Conservation (phyloP, 2,888 invertebrate genomes). For the Corythucha ciliata region DNA sequence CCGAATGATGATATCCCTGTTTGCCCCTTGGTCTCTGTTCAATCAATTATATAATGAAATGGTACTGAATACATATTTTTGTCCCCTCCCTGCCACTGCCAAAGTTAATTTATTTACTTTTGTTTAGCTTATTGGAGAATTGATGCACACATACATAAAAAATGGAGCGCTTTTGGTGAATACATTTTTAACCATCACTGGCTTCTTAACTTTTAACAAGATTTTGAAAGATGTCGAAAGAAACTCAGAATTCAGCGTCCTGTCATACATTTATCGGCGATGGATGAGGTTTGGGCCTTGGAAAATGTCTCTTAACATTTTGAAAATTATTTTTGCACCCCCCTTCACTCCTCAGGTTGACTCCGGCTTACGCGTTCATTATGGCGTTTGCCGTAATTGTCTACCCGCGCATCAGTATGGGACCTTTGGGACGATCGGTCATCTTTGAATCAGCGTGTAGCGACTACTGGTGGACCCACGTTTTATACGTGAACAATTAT, state of each 20-base stretch:
- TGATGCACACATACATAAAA: slow-evolving; percentile 2
- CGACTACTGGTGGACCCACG: slow-evolving; percentile 37
- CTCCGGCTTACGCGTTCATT: slow-evolving; percentile 34
- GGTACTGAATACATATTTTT: background rate
- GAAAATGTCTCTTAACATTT: background rate
- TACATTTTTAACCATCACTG: slow-evolving; percentile 37
- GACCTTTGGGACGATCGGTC: slow-evolving; percentile 24
- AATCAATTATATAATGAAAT: slow-evolving; percentile 18
- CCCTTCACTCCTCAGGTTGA: too few relatives aligned
- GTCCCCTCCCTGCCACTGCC: background rate
- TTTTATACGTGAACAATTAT: slow-evolving; percentile 38
- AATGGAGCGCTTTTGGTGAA: slow-evolving; percentile 38
- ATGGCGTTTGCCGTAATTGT: slow-evolving; percentile 34
- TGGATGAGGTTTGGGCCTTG: slow-evolving; percentile 34
- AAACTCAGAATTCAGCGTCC: slow-evolving; percentile 32
- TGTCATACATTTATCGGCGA: slow-evolving; percentile 33
- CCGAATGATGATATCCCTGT: slow-evolving; percentile 14
- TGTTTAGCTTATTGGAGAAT: slow-evolving; percentile 17
- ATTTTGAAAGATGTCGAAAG: slow-evolving; percentile 34
- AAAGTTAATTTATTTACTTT: background rate
- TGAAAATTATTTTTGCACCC: too few relatives aligned
- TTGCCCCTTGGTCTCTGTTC: slow-evolving; percentile 14
- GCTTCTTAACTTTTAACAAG: slow-evolving; percentile 36
- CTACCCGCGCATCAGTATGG: slow-evolving; percentile 28
- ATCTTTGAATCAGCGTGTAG: slow-evolving; percentile 26